phyloP scores from a whole-genome alignment of 2,113 vertebrate genomes.

The Acanthochromis polyacanthus region DNA sequence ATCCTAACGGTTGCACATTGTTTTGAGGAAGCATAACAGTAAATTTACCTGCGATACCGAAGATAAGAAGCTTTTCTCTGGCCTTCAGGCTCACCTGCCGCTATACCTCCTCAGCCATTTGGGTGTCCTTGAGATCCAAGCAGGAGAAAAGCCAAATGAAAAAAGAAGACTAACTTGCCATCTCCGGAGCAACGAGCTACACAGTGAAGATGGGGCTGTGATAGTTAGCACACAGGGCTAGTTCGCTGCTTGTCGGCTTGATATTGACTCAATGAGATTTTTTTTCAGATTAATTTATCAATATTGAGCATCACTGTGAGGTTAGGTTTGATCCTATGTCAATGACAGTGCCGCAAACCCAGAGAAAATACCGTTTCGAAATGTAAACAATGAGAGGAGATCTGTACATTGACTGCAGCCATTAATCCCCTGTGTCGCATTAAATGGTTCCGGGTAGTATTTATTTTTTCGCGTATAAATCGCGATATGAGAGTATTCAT shows the following conservation, averaged over 20 bases:
- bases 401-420: constrained; percentile 74
- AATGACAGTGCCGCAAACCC: constrained; percentile 50
- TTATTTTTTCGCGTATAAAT: constrained; percentile 10
- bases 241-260: constrained; percentile 43
- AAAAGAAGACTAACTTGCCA: constrained; percentile 66
- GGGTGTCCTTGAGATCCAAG: constrained; percentile 51
- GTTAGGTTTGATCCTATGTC: constrained; percentile 11
- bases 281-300: constrained; percentile 5
- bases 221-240: constrained; percentile 74
- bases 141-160: constrained; percentile 21
- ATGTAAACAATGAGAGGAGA: constrained; percentile 83
- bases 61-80: constrained; percentile 31
- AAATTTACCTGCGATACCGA: constrained; percentile 54
- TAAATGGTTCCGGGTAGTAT: constrained; percentile 77
- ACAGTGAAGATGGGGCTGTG: constrained; percentile 52
- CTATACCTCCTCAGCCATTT: constrained; percentile 65
- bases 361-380: constrained; percentile 49
- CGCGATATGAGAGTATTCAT: neutral
- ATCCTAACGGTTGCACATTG: neutral
- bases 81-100: constrained; percentile 63
- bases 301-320: neutral
- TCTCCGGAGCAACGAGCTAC: constrained; percentile 57
- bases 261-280: neutral
- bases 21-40: constrained; percentile 2
- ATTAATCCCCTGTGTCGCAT: constrained; percentile 83